phyloP scores from a whole-genome alignment of 2,888 invertebrate species.

The Phytoseiulus persimilis region DNA sequence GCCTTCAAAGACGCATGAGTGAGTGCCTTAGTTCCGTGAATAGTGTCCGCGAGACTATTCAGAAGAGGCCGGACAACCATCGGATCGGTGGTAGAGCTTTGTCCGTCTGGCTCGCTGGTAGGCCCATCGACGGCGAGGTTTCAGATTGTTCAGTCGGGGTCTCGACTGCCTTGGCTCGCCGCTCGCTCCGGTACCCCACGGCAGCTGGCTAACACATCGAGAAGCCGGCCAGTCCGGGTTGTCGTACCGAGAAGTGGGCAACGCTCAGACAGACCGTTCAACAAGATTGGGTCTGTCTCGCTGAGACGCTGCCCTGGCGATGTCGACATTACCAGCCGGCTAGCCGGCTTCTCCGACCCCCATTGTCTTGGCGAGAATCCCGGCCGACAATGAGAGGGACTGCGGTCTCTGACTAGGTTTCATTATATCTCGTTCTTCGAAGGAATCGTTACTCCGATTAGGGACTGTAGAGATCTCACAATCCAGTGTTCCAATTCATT shows the following conservation, averaged over 20 bases:
- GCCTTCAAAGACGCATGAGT: too few relatives aligned
- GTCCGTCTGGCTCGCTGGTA: not conserved
- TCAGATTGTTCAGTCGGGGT: not conserved
- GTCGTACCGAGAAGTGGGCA: constrained; percentile 5
- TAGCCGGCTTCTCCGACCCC: not conserved
- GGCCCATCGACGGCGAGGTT: not conserved
- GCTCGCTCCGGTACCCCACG: not conserved
- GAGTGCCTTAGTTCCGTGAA: not conserved
- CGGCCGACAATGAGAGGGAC: not conserved
- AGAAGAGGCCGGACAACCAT: not conserved
- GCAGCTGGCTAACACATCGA: not conserved
- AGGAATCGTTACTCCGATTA: too few relatives aligned
- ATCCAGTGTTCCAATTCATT: too few relatives aligned
- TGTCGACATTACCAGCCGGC: not conserved
- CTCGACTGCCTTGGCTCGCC: not conserved
- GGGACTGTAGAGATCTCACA: too few relatives aligned
- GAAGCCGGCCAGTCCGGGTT: not conserved
- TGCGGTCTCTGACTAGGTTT: not conserved
- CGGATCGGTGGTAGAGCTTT: not conserved
- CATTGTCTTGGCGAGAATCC: not conserved
- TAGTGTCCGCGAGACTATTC: not conserved
- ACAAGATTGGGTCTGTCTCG: not conserved
- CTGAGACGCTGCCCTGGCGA: not conserved
- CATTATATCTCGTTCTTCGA: too few relatives aligned
- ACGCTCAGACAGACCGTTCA: not conserved